Evolutionary conservation across 2,888 invertebrate genomes (phyloP), one percentile per base, ranked within the genome.

Genomic region (Apotomis betuletana): DNA sequence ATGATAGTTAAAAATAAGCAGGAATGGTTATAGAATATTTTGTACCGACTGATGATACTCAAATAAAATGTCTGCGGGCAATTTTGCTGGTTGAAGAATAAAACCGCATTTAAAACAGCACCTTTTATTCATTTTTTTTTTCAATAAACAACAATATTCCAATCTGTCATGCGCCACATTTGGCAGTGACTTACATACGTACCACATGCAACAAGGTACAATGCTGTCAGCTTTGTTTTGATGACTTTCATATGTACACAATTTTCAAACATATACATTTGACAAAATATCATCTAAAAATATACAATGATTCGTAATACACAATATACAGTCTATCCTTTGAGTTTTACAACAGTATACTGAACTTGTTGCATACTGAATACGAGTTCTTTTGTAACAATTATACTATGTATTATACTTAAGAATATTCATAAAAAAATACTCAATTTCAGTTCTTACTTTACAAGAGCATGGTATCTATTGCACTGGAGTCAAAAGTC

Each of bases 401-500:
- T n/a, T 62, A 62, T 51, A 6, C 52, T 63, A 62, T 58, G 61
- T 41, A 9, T 38, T 67, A 13, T 46, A 58, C 46, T 67, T 58
- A 61, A 55, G 9, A 67, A 59, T 57, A 38, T 57, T 54, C 52
- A 62, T 69, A 67, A 69, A 59, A 27, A 69, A 69, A 69, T 63
- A 69, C 58, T 15, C 52, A 59, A 59, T 63, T 57, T 58, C 13
- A 49, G 5, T 64, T 61, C 60, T 61, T 58, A 58, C 9, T 46
- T 46, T 9, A 49, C 55, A 38, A 15, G 36, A 69, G 62, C 49
- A 15, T 36, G 70, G 46, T 41, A 73, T 65, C 46, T 76, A 77
- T 80, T 80, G 76, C 77, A 80, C 77, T 75, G 74, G 70, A 60
- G 72, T 75, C 58, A 69, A 61, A 55, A 55, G 52, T 9, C 3